Evolutionary conservation across 2,113 vertebrate species (phyloP).

Genomic region (Microcebus tavaratra): DNA sequence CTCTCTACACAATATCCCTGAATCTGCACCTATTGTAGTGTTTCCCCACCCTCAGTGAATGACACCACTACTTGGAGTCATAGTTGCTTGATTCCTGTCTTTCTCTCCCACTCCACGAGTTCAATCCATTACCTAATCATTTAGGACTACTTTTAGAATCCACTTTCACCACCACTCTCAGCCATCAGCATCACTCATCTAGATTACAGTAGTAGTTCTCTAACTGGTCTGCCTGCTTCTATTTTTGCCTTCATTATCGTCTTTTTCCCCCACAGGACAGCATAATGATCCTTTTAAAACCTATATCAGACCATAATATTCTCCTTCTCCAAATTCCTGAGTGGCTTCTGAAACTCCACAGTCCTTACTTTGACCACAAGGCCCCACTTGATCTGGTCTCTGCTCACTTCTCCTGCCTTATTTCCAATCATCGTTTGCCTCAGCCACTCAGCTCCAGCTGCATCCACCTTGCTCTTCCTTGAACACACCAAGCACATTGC

Average conservation of each 20-base stretch:
- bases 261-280: background rate
- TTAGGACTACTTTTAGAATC: background rate
- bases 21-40: background rate
- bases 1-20: rapidly evolving
- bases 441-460: no score
- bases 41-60: background rate
- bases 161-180: background rate
- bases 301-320: no score
- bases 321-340: background rate
- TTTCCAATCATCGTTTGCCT: background rate
- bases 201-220: background rate
- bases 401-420: background rate
- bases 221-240: background rate
- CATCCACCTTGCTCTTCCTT: background rate
- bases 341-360: background rate
- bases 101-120: background rate
- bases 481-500: background rate
- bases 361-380: background rate
- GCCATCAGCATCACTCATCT: background rate
- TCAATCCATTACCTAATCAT: background rate
- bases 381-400: background rate
- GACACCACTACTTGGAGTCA: background rate
- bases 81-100: background rate
- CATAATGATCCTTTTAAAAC: background rate
- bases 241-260: background rate